These are phyloP conservation scores for Ormyrus pomaceus DNA, from an alignment of 2,888 invertebrate genomes.

Conservation along the genomic window DNA sequence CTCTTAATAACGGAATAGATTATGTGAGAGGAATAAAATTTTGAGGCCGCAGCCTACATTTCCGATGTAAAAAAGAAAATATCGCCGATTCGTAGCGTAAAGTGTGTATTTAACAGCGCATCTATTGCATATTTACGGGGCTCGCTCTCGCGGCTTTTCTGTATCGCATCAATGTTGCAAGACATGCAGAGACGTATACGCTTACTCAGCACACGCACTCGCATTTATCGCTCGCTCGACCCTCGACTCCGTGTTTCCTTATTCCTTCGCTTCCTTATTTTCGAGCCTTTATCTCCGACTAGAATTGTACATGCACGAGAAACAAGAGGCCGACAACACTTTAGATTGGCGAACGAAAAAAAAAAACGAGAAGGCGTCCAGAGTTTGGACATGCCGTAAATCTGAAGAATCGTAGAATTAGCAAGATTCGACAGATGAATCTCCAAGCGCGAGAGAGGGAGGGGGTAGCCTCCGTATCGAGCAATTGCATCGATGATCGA, in stretches of 20 bases:
- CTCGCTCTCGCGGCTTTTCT: not conserved
- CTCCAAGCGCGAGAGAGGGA: conserved; percentile 2
- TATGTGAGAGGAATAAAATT: conserved; percentile 41
- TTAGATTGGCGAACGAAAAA: no score
- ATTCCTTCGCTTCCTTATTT: not conserved
- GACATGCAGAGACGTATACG: not conserved
- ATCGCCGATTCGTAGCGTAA: conserved; percentile 34
- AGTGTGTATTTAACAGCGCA: not conserved
- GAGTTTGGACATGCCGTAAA: no score
- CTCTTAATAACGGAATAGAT: conserved; percentile 19
- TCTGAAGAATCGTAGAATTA: not conserved
- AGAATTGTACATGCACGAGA: not conserved
- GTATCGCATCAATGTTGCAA: no score
- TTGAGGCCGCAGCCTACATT: conserved; percentile 61
- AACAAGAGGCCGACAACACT: not conserved
- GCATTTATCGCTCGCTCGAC: not conserved
- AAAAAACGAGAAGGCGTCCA: no score
- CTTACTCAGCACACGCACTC: not conserved
- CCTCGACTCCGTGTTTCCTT: not conserved
- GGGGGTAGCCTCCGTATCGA: conserved; percentile 37
- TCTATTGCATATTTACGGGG: conserved; percentile 24
- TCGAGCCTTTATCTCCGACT: not conserved
- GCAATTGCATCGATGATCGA: conserved; percentile 50
- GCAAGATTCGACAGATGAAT: conserved; percentile 16
- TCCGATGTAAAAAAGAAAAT: conserved; percentile 62